Evolutionary conservation across 2,113 vertebrate genomes (phyloP), one percentile per base, ranked within the genome.

Genomic region (Formicarius rufipectus): DNA sequence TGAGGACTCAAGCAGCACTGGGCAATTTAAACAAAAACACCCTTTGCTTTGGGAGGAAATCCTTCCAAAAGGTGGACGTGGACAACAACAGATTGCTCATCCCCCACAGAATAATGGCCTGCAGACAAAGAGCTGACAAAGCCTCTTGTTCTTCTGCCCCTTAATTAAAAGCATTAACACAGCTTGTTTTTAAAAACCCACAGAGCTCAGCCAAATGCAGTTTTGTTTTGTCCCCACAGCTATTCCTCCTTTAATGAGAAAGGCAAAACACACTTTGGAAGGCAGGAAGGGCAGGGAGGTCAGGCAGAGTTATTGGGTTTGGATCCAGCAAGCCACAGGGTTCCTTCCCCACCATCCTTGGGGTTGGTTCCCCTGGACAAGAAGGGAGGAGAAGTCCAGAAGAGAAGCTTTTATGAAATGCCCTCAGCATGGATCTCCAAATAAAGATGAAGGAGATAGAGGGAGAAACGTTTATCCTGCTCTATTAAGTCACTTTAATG

Each of bases 81-180:
- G 92, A 94, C 92, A 94, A 92, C n/a, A 96, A 92, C 1, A 82
- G 96, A 95, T 52, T 80, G 88, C 69, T 88, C 88, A 92, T 86
- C 85, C 95, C 20, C 73, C 81, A 60, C 13, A 15, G 68, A 96
- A 95, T 92, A 90, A 94, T 52, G 64, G 85, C 95, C 93, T 52
- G 73, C 72, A 81, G 88, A 96, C 93, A 93, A 95, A 93, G 88
- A 91, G 69, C 80, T 95, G 93, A 96, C 93, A 93, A 92, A 96
- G 86, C 92, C 90, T 78, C 90, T 96, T 92, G 58, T 96, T 96
- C 77, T 89, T 68, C 88, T 94, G 73, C 44, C 88, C 92, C 90
- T 97, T 97, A 93, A 96, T 96, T 96, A 93, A 96, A 96, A 93
- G 69, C 90, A 95, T 96, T 92, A 95, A 90, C 87, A 66, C 10